A percentile compares a stretch with the other conserved stretches of the same genome.
Evolutionary conservation across 2,888 invertebrate species (phyloP).

Genomic region (Erebia epiphron): DNA sequence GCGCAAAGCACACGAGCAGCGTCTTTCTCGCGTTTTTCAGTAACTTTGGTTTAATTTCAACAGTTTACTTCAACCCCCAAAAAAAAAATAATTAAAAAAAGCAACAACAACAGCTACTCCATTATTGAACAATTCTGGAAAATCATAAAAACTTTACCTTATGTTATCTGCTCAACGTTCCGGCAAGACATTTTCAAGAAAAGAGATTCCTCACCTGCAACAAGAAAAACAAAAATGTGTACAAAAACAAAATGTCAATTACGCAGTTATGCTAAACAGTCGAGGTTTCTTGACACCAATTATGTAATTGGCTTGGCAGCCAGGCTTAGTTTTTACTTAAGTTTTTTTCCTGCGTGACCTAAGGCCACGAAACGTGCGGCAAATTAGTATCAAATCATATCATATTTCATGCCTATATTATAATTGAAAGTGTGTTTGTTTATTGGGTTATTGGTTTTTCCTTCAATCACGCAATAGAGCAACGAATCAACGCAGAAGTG

Average conservation of each 20-base stretch:
- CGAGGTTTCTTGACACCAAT: slow-evolving; percentile 36
- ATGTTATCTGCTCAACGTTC: slow-evolving; percentile 67
- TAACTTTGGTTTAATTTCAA: no score
- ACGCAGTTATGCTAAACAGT: slow-evolving; percentile 11
- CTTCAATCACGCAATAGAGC: no score
- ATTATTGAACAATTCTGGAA: neutral
- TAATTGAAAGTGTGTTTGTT: no score
- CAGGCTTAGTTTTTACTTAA: slow-evolving; percentile 16
- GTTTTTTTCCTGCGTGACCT: slow-evolving; percentile 23
- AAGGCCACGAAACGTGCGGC: slow-evolving; percentile 13
- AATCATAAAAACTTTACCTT: slow-evolving; percentile 52
- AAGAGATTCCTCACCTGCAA: slow-evolving; percentile 71
- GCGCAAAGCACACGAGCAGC: no score
- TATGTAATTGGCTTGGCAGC: slow-evolving; percentile 42
- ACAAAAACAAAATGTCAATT: slow-evolving; percentile 21
- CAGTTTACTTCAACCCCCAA: no score
- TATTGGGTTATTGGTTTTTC: no score
- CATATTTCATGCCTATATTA: no score
- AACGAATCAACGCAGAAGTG: no score
- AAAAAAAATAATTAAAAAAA: no score
- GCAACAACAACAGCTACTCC: no score
- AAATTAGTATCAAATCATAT: no score
- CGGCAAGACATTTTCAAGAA: slow-evolving; percentile 66
- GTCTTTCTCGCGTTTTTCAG: no score
- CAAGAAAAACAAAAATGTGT: slow-evolving; percentile 49